Evolutionary conservation across 2,113 vertebrate species (phyloP), one percentile per base, ranked within the genome.

Genomic region (Nothoprocta pentlandii): DNA sequence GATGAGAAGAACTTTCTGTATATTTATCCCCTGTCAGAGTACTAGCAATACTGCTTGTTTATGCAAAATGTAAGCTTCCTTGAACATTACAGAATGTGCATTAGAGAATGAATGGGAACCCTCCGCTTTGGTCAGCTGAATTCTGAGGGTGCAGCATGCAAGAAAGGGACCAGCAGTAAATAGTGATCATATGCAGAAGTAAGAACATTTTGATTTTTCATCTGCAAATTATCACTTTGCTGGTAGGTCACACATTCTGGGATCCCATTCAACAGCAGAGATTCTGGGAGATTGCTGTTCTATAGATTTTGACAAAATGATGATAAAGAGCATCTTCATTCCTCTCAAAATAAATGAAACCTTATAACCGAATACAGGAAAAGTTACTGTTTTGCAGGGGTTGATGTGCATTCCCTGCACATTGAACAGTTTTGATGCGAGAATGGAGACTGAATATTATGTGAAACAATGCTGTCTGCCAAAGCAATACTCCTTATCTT

Each of bases 81-180:
- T 15, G 15, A 47, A 7, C 8, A 1, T 21, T 39, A 39, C 7
- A 39, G 36, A 39, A 39, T 39, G 36, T 39, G 36, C 36, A 39
- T 23, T 69, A 17, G 21, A 32, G 74, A 30, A 6, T 23, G 61
- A 13, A 36, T 1, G 36, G 41, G 70, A 69, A 3, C 30, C 20
- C 8, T 17, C 34, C 0, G 3, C 54, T 14, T 12, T 1, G 17
- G 26, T 70, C 32, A 28, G 25, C 49, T 1, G 5, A 46, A 70
- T 32, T 12, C 63, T 2, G 1, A 20, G 84, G 30, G 0, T 1
- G 2, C 39, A 16, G 25, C 8, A 9, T 11, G 6, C 0, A 1
- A 17, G 67, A 12, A 32, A 34, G 59, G 30, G 66, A 42, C 22
- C 73, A 17, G 59, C 39, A 3, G 19, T 21, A 25, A 59, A 30